Conservation (phyloP, 2,113 vertebrate genomes). For the Oncorhynchus keta region DNA sequence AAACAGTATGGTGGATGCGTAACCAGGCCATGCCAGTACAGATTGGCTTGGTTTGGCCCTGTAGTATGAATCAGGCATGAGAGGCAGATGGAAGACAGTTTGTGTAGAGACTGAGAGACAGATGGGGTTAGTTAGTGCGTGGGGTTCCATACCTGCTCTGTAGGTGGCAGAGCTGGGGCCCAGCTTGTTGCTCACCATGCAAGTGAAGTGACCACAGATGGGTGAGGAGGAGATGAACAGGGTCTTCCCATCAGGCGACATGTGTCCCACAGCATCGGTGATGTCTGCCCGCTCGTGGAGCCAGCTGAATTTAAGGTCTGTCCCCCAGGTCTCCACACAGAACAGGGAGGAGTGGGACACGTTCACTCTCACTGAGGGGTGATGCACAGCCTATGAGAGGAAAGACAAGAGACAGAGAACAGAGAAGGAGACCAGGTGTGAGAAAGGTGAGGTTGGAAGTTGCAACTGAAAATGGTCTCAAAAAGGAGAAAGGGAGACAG, state of each 20-base stretch:
- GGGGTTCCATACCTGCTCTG: conserved; percentile 57
- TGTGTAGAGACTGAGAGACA: background rate
- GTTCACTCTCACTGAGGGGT: conserved; percentile 75
- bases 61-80: no score
- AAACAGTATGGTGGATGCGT: no score
- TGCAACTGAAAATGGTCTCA: background rate
- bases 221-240: conserved; percentile 55
- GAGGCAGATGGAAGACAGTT: no score
- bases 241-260: conserved; percentile 61
- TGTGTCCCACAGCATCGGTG: conserved; percentile 48
- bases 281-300: conserved; percentile 61
- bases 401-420: background rate
- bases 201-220: conserved; percentile 75
- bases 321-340: conserved; percentile 75
- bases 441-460: background rate
- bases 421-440: background rate
- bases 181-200: conserved; percentile 71
- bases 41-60: no score
- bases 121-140: background rate
- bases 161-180: conserved; percentile 70
- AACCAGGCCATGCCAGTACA: no score
- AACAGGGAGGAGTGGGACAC: conserved; percentile 64
- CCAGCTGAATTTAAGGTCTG: conserved; percentile 72
- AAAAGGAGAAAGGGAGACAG: conserved; percentile 48
- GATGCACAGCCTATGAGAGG: conserved; percentile 67